phyloP scores from a whole-genome alignment of 2,888 invertebrate species.

The Limnephilus marmoratus region DNA sequence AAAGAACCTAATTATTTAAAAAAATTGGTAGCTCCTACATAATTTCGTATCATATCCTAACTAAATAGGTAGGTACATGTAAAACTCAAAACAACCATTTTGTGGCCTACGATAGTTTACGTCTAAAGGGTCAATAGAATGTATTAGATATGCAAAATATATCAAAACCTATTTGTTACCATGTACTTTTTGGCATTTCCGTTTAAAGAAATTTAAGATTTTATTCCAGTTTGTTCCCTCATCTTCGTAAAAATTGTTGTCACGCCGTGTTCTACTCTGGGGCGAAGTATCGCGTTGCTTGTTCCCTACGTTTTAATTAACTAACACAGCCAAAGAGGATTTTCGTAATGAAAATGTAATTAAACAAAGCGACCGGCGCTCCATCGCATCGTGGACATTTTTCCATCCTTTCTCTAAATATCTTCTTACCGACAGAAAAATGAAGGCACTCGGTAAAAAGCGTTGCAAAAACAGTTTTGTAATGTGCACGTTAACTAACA shows the following conservation, averaged over 20 bases:
- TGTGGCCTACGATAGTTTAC: too few species aligned
- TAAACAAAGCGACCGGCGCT: slow-evolving; percentile 11
- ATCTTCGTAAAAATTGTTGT: slow-evolving; percentile 28
- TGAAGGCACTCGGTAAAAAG: neutral
- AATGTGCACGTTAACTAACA: neutral
- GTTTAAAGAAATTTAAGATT: neutral
- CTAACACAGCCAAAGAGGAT: slow-evolving; percentile 43
- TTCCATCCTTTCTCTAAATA: slow-evolving; percentile 14
- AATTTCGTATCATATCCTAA: too few species aligned
- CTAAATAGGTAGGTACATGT: too few species aligned
- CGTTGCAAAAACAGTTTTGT: neutral
- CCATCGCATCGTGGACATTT: slow-evolving; percentile 5
- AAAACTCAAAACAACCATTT: too few species aligned
- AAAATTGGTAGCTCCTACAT: too few species aligned
- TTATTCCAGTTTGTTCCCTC: neutral
- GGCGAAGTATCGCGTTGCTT: neutral
- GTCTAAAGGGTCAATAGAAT: too few species aligned
- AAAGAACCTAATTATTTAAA: too few species aligned
- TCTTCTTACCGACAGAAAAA: neutral
- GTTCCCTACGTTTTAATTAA: slow-evolving; percentile 40
- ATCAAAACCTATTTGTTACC: too few species aligned
- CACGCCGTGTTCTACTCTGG: slow-evolving; percentile 3
- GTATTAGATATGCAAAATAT: too few species aligned
- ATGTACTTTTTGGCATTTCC: too few species aligned
- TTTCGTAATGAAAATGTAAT: slow-evolving; percentile 56